Evolutionary conservation across 2,888 invertebrate genomes (phyloP), one percentile per base, ranked within the genome.

Genomic region (Lasioglossum pauxillum): DNA sequence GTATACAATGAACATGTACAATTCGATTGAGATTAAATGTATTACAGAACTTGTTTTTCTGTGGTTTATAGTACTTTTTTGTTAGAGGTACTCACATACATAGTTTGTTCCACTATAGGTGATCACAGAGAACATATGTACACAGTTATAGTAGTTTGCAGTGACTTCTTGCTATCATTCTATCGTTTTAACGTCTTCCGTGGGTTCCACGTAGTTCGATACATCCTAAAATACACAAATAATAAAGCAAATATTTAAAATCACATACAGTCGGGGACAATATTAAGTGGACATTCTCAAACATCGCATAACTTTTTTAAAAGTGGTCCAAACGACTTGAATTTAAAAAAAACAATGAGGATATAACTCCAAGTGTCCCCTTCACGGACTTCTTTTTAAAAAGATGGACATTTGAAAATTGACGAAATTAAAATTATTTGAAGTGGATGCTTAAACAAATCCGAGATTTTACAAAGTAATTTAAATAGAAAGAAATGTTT

Each of bases 171-270:
- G 49, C 64, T 73, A 81, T 89, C 77, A 74, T 80, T 89, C 78
- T 84, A 80, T 82, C 38, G 46, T 83, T 75, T 81, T 88, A 35
- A 76, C 72, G 67, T 83, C 57, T 71, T 90, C 75, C 7, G 78
- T 83, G 12, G 67, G 75, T 60, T 93, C 90, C 38, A 90, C 86
- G 75, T 89, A 91, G 35, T 89, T 92, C 80, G 92, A 92, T 53
- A 93, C 90, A 84, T 93, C 93, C 93, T 93, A 46, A 49, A 82
- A 85, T 84, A 82, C 1, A 71, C 27, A 38, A 80, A 72, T 41
- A 14, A 0, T 74, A 23, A 83, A 41, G 41, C 31, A 31, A 60
- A n/a, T 35, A 2, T 57, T 4, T n/a, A n/a, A 0, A 27, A 60
- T 7, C 8, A 53, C 49, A 53, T 53, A 14, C 12, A 14, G 44